A percentile compares a stretch with the other conserved stretches of the same genome.
These are phyloP conservation scores for Acestrorhynchus altus DNA, from an alignment of 2,797 vertebrate genomes.

Conservation along the genomic window DNA sequence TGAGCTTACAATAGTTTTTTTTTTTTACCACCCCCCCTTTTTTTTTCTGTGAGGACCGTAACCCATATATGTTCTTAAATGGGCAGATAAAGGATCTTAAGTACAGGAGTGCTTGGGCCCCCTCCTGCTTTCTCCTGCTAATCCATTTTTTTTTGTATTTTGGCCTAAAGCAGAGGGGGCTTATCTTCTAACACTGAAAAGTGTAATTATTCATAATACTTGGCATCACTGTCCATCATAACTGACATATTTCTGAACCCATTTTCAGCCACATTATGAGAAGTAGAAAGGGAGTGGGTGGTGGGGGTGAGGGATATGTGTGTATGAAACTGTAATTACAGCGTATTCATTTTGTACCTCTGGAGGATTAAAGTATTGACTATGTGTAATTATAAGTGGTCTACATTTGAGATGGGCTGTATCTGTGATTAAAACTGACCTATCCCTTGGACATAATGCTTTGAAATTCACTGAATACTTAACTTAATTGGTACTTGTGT, in stretches of 20 bases:
- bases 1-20: slow-evolving; percentile 67
- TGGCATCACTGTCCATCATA: slow-evolving; percentile 64
- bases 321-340: slow-evolving; percentile 74
- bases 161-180: slow-evolving; percentile 45
- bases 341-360: slow-evolving; percentile 65
- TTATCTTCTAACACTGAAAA: slow-evolving; percentile 56
- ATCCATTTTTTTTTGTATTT: slow-evolving; percentile 69
- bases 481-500: slow-evolving; percentile 77
- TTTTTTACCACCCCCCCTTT: not conserved
- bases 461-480: slow-evolving; percentile 71
- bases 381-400: slow-evolving; percentile 77
- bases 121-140: slow-evolving; percentile 45
- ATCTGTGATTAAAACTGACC: slow-evolving; percentile 71
- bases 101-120: slow-evolving; percentile 70
- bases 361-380: slow-evolving; percentile 71
- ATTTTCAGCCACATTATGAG: slow-evolving; percentile 56
- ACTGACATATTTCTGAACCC: slow-evolving; percentile 77
- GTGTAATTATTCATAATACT: slow-evolving; percentile 71
- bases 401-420: slow-evolving; percentile 66
- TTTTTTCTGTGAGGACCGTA: slow-evolving; percentile 56
- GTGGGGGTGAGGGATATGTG: slow-evolving; percentile 28
- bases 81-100: slow-evolving; percentile 80
- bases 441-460: slow-evolving; percentile 63
- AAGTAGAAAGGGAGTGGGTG: slow-evolving; percentile 54
- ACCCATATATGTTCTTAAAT: slow-evolving; percentile 78